phyloP scores from a whole-genome alignment of 2,888 invertebrate genomes.

The Philopedon plagiatum region DNA sequence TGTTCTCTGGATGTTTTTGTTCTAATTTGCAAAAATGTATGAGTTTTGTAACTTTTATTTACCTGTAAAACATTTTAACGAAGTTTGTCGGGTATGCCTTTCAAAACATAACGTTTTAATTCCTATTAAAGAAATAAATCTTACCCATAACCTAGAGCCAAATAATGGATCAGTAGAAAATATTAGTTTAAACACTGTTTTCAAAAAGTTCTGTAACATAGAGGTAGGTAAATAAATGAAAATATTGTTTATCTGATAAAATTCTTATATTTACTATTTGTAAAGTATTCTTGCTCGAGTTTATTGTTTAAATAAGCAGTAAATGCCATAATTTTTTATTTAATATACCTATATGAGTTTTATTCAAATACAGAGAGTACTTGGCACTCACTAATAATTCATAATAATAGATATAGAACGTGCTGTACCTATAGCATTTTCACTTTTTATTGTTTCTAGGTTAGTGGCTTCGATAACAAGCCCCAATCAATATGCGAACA shows the following conservation, averaged over 20 bases:
- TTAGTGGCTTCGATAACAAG: conserved; percentile 2
- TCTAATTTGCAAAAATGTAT: neutral
- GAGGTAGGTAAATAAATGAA: neutral
- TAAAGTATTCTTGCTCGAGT: neutral
- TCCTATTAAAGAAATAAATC: neutral
- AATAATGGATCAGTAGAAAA: neutral
- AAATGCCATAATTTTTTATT: no score
- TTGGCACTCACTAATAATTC: no score
- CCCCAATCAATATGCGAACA: conserved; percentile 21
- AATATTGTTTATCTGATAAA: neutral
- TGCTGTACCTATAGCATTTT: no score
- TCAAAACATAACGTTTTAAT: neutral
- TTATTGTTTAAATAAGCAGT: neutral
- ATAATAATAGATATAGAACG: no score
- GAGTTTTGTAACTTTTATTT: neutral
- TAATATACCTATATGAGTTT: no score
- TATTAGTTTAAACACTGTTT: conserved; percentile 1
- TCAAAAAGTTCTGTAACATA: neutral
- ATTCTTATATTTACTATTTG: neutral
- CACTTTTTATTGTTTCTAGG: neutral
- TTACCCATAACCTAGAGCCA: conserved; percentile 6
- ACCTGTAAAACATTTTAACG: neutral
- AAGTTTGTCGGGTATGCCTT: conserved; percentile 21
- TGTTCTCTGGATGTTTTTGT: no score
- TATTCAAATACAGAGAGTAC: no score